Percentiles rank a stretch among this genome's conserved stretches.
These are phyloP conservation scores for Vipera latastei DNA, from an alignment of 2,797 vertebrate genomes.

Conservation along the genomic window DNA sequence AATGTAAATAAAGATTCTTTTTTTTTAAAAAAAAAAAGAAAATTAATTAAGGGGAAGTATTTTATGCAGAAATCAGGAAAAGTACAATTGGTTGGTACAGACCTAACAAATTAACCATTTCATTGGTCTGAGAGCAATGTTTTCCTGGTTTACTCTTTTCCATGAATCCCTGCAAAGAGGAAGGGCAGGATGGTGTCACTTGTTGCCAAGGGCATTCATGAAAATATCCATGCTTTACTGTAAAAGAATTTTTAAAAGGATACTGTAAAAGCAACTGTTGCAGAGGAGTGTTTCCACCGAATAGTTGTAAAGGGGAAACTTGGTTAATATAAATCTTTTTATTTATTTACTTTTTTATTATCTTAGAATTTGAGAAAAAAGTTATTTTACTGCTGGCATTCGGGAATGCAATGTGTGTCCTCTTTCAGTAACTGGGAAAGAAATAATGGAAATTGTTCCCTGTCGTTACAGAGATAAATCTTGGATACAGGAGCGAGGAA, in stretches of 20 bases:
- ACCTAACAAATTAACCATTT: neutral
- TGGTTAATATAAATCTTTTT: neutral
- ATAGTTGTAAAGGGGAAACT: neutral
- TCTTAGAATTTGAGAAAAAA: neutral
- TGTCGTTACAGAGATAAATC: constrained; percentile 72
- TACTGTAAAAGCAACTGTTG: neutral
- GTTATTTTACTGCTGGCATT: neutral
- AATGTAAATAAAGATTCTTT: too few species aligned
- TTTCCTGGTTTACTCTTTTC: neutral
- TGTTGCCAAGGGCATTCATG: neutral
- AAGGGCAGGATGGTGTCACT: neutral
- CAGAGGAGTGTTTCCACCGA: neutral
- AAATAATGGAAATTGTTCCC: neutral
- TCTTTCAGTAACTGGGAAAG: neutral
- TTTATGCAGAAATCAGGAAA: neutral
- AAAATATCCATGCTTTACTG: neutral
- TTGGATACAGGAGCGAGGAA: constrained; percentile 90
- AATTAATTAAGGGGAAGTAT: neutral
- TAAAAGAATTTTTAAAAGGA: neutral
- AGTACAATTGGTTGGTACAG: neutral
- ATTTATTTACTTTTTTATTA: neutral
- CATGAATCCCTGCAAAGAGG: neutral
- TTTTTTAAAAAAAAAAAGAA: too few species aligned
- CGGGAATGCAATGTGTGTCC: neutral
- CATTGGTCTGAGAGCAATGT: neutral